Percentiles rank a stretch among this genome's conserved stretches.
Evolutionary conservation across 2,797 vertebrate genomes (phyloP).

Genomic region (Coluber constrictor): DNA sequence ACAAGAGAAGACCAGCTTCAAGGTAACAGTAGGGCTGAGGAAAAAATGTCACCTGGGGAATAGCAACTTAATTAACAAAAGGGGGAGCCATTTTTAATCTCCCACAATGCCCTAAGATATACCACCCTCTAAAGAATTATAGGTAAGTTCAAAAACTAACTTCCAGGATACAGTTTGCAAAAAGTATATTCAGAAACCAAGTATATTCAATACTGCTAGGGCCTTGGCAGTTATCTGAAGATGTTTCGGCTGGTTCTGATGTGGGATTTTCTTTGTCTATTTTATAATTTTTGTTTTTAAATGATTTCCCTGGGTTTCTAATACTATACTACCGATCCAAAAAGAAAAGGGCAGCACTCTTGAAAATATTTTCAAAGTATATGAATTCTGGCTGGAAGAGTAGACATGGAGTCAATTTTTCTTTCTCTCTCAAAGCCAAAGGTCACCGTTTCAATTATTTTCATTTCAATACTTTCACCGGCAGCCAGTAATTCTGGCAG

Average conservation of each 20-base stretch:
- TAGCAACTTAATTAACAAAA: neutral
- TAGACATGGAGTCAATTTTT: neutral
- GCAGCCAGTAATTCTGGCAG: neutral
- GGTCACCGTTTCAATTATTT: neutral
- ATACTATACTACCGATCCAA: neutral
- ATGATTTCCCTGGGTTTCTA: neutral
- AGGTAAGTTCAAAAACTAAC: neutral
- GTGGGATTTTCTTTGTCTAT: neutral
- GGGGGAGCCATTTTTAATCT: neutral
- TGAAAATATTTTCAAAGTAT: neutral
- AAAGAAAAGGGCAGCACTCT: neutral
- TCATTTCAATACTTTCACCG: neutral
- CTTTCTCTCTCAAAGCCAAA: neutral
- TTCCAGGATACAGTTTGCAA: neutral
- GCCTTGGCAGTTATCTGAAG: neutral
- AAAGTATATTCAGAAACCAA: neutral
- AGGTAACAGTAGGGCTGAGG: neutral
- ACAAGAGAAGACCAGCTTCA: neutral
- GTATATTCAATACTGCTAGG: neutral
- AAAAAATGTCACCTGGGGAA: neutral
- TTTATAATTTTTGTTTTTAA: neutral
- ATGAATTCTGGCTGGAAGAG: neutral
- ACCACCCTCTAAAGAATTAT: neutral
- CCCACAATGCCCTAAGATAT: neutral
- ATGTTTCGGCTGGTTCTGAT: neutral